Conservation (phyloP, 2,113 vertebrate species). For the human (Homo sapiens) region DNA sequence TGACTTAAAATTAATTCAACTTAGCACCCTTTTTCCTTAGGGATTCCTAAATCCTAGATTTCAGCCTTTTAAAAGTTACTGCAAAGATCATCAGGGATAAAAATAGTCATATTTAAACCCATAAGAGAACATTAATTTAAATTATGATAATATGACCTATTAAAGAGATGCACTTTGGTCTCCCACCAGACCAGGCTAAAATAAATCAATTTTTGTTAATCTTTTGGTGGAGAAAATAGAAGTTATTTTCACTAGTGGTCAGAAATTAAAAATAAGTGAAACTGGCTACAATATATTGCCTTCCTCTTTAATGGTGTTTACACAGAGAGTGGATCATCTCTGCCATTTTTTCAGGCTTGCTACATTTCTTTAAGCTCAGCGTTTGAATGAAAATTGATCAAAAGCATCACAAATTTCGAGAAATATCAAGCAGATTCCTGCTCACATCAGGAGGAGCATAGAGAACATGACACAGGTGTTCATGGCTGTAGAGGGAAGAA, state of each 20-base stretch:
- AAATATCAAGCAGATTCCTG: conserved; percentile 7
- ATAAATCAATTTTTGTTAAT: conserved; percentile 66
- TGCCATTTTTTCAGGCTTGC: neutral
- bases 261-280: conserved; percentile 55
- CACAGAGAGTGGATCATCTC: neutral
- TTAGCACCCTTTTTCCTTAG: conserved; percentile 65
- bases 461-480: neutral
- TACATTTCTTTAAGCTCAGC: neutral
- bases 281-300: neutral
- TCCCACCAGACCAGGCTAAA: conserved; percentile 55
- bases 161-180: conserved; percentile 63
- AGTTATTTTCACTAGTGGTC: conserved; percentile 21
- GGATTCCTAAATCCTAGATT: conserved; percentile 53
- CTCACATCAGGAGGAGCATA: neutral
- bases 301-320: conserved; percentile 12
- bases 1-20: conserved; percentile 72
- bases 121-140: conserved; percentile 73
- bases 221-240: conserved; percentile 42
- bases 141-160: conserved; percentile 79
- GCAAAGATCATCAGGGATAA: conserved; percentile 72
- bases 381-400: neutral
- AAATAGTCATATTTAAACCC: conserved; percentile 65
- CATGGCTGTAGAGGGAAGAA: neutral
- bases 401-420: neutral
- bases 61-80: conserved; percentile 68